These are phyloP conservation scores for Schrankia costaestrigalis DNA, from an alignment of 2,888 invertebrate species.

Conservation along the genomic window DNA sequence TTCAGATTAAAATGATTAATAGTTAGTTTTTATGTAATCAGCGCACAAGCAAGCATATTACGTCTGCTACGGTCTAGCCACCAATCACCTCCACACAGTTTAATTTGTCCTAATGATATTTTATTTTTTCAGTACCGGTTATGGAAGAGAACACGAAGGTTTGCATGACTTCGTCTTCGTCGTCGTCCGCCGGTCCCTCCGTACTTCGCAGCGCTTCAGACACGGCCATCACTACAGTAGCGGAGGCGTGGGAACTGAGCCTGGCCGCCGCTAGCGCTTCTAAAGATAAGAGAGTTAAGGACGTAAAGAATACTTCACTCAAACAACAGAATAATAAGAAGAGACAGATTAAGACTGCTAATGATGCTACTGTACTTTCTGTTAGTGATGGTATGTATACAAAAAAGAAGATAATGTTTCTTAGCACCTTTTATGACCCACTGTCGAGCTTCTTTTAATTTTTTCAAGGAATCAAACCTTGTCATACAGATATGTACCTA, in stretches of 20 bases:
- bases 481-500: no score
- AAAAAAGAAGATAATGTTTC: not conserved
- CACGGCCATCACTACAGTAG: conserved; percentile 88
- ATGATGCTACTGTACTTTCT: conserved; percentile 44
- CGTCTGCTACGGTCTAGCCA: no score
- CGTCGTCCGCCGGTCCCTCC: conserved; percentile 81
- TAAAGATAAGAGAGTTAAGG: conserved; percentile 93
- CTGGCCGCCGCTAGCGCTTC: conserved; percentile 93
- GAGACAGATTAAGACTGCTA: conserved; percentile 48
- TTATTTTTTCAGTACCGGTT: conserved; percentile 45
- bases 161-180: conserved; percentile 29
- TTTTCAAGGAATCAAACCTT: no score
- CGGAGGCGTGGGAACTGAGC: conserved; percentile 89
- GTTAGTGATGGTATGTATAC: conserved; percentile 50
- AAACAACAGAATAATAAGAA: conserved; percentile 68
- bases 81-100: not conserved
- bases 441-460: no score
- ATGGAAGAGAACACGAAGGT: conserved; percentile 53
- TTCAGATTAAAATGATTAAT: not conserved
- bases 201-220: conserved; percentile 84
- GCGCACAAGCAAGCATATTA: no score
- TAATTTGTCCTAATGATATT: no score
- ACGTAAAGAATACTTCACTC: conserved; percentile 84
- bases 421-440: not conserved
- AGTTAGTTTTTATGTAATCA: no score